Evolutionary conservation across 2,888 invertebrate species (phyloP).

Genomic region (Aleiodes alternator): DNA sequence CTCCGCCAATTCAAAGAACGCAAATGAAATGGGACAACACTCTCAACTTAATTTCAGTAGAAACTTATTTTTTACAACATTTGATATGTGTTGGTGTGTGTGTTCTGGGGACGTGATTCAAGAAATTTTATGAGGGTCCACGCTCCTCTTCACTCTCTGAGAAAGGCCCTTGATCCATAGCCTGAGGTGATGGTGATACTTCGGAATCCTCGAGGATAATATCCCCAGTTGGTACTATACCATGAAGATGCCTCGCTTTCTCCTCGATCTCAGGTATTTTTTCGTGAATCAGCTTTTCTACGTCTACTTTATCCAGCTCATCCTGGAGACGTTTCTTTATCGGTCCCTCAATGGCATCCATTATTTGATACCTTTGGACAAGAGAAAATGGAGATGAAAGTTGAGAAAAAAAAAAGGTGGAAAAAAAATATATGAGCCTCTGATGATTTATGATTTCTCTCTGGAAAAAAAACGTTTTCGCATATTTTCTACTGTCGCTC

Average conservation of each 20-base stretch:
- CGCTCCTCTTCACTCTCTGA: conserved; percentile 73
- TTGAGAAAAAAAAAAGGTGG: neutral
- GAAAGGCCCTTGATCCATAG: conserved; percentile 66
- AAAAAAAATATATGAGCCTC: neutral
- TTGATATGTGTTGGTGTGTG: conserved; percentile 9
- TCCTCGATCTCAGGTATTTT: conserved; percentile 82
- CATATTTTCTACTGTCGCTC: too few relatives aligned
- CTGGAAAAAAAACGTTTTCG: too few relatives aligned
- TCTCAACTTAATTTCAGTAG: too few relatives aligned
- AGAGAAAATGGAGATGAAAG: neutral
- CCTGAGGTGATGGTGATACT: conserved; percentile 50
- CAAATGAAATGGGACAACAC: neutral
- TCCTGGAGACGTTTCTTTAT: conserved; percentile 84
- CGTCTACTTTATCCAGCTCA: conserved; percentile 84
- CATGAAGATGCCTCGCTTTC: conserved; percentile 74
- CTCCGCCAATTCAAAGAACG: neutral
- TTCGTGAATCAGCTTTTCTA: conserved; percentile 84
- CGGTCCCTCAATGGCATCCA: conserved; percentile 89
- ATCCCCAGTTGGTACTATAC: conserved; percentile 62
- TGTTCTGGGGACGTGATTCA: neutral
- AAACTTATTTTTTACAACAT: neutral
- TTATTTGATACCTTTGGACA: conserved; percentile 82
- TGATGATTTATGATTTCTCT: neutral
- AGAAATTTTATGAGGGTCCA: conserved; percentile 61
- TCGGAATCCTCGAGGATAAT: conserved; percentile 62